Evolutionary conservation across 1,140 invertebrate genomes (phyloP), one percentile per base, ranked within the genome.

Genomic region (Pissodes strobi): DNA sequence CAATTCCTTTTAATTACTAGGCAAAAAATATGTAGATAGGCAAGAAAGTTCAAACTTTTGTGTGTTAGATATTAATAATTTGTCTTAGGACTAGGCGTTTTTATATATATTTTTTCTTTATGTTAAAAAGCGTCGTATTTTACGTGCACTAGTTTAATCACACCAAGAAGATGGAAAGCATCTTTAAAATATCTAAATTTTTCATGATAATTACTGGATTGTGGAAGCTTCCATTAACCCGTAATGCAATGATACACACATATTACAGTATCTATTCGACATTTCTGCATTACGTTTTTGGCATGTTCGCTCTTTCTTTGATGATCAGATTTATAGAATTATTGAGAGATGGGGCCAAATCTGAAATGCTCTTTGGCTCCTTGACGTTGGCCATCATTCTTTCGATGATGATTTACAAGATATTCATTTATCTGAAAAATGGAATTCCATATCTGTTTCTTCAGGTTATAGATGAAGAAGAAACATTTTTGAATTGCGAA

Each of bases 361-460:
- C 22, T 2, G 2, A 27, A 23, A 30, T 25, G 1, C 0, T 49
- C 1, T 49, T n/a, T 12, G 9, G 2, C 8, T 25, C 22, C 12
- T 10, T 49, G 1, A 49, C 4, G n/a, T n/a, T 49, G 1, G 22
- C 46, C 0, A 49, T 49, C 10, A n/a, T 49, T n/a, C 8, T 49
- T 30, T 2, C 21, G 13, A 22, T 23, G 22, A 25, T 49, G 3
- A 49, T 12, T 49, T 13, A 13, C n/a, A 49, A 49, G 9, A 49
- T 49, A 10, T 0, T n/a, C n/a, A 27, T 49, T 49, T 49, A 49
- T n/a, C 3, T 49, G 8, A 49, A 27, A 49, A 49, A 49, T 27
- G 46, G 46, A 15, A 49, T 49, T 15, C 46, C 46, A 4, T 22
- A 49, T 30, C 1, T 23, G 22, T 23, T 49, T 2, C 1, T 1